A percentile compares a stretch with the other conserved stretches of the same genome.
Evolutionary conservation across 2,797 vertebrate species (phyloP).

Genomic region (Alcedo quadribrachys): DNA sequence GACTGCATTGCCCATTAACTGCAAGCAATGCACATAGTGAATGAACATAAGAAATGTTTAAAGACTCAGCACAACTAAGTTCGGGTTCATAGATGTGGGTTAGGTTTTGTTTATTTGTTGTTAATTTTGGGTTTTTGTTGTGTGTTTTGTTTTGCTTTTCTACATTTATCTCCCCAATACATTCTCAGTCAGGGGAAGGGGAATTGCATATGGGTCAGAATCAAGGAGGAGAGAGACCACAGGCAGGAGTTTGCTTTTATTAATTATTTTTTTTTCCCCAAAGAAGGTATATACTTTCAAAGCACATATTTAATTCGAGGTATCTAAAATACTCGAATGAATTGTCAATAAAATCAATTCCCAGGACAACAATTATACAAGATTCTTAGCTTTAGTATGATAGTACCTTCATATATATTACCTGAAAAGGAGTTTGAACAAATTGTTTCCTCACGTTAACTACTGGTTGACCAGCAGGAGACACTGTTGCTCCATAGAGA

Average conservation of each 20-base stretch:
- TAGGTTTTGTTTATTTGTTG: too few species aligned
- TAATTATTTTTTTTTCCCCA: neutral
- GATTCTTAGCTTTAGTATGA: neutral
- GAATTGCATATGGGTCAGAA: neutral
- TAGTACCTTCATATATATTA: neutral
- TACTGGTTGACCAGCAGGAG: constrained; percentile 25
- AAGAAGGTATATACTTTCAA: neutral
- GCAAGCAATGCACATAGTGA: neutral
- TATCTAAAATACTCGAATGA: neutral
- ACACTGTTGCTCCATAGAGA: neutral
- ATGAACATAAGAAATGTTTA: neutral
- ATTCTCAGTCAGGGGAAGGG: neutral
- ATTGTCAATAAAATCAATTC: neutral
- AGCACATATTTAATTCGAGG: neutral
- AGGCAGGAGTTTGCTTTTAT: neutral
- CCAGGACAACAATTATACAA: neutral
- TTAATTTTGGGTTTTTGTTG: neutral
- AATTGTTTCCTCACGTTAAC: neutral
- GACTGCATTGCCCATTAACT: neutral
- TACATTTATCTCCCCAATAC: neutral
- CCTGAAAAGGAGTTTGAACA: neutral
- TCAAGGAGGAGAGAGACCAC: neutral
- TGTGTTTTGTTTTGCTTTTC: neutral
- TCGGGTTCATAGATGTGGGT: neutral
- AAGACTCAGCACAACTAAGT: neutral